Base-by-base conservation (phyloP, 2,888 invertebrate species). In the Tenthredo mesomela region DNA sequence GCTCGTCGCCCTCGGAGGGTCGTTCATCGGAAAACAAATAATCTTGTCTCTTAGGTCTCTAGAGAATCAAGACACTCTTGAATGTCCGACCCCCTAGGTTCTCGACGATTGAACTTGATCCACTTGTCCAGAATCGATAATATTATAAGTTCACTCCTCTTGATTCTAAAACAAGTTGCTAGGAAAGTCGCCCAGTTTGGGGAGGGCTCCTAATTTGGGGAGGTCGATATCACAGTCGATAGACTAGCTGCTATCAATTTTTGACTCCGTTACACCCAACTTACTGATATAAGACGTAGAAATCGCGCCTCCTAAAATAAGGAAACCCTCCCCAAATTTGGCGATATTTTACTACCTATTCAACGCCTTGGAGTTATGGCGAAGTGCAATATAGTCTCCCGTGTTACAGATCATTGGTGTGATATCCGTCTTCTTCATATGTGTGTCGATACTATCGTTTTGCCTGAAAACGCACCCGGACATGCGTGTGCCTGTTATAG, bases 401-500 rank as follows among this genome's bases (percentile, higher is more conserved):
- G 91, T 87, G 90, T 96, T 95, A 67, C 96, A 99, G 99, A 97
- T 99, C 91, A 98, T 99, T 93, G 99, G 99, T 90, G 97, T 99
- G 88, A 96, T 99, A 93, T 99, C 99, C 89, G 99, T 99, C 92
- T 99, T 99, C 95, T 99, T 99, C 96, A 99, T 99, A 94, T 98
- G 99, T 95, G 97, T 99, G 89, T 99, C 99, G 89, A 99, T 99
- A 93, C 95, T 99, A 94, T 99, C 99, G 90, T 99, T 99, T 95
- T 99, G 99, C 95, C 96, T 99, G 93, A 99, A 99, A 95, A 99
- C 99, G 77, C 99, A 99, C 94, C 99, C 99, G 88, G 99, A 98
- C 94, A 98, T 99, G 97, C 95, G 99, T 91, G 98, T 98, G 91
- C 98, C 98, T 87, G 96, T 97, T 91, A 97, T 98, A 89, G 95